Evolutionary conservation across 2,888 invertebrate species (phyloP).

Genomic region (Sphaeridia pumilis): DNA sequence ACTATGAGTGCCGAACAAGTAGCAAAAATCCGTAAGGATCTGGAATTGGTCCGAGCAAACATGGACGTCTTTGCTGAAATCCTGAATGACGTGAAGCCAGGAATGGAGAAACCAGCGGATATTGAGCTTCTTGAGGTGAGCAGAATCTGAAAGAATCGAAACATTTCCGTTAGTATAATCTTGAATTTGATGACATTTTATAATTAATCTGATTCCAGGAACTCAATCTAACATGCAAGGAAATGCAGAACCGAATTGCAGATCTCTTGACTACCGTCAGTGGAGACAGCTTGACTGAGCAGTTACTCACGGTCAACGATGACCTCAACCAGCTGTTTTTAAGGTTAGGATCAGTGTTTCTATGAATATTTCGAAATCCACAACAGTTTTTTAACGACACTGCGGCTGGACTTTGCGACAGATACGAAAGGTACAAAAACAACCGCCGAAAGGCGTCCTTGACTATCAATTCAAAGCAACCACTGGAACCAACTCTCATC

Average conservation of each 20-base stretch:
- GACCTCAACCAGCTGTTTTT: slow-evolving; percentile 90
- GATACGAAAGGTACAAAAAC: slow-evolving; percentile 68
- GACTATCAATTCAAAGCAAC: too few species aligned
- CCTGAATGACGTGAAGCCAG: slow-evolving; percentile 77
- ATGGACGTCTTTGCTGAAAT: slow-evolving; percentile 90
- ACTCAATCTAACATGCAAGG: slow-evolving; percentile 64
- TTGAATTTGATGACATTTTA: too few species aligned
- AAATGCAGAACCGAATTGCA: slow-evolving; percentile 92
- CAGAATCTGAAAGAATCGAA: too few species aligned
- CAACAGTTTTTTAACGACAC: too few species aligned
- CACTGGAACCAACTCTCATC: slow-evolving; percentile 63
- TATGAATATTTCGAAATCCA: too few species aligned
- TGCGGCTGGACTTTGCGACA: too few species aligned
- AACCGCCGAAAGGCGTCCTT: too few species aligned
- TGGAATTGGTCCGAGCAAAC: slow-evolving; percentile 86
- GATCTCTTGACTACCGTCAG: slow-evolving; percentile 79
- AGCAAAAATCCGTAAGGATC: slow-evolving; percentile 77
- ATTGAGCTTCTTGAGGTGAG: slow-evolving; percentile 69
- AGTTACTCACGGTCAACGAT: slow-evolving; percentile 85
- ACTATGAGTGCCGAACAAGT: slow-evolving; percentile 52
- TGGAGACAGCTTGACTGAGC: slow-evolving; percentile 81
- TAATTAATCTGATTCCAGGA: too few species aligned
- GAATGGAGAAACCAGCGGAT: slow-evolving; percentile 73
- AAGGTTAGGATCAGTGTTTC: too few species aligned
- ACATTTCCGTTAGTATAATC: too few species aligned